Conservation (phyloP, 2,888 invertebrate species). For the Hemicrepidius hirtus region DNA sequence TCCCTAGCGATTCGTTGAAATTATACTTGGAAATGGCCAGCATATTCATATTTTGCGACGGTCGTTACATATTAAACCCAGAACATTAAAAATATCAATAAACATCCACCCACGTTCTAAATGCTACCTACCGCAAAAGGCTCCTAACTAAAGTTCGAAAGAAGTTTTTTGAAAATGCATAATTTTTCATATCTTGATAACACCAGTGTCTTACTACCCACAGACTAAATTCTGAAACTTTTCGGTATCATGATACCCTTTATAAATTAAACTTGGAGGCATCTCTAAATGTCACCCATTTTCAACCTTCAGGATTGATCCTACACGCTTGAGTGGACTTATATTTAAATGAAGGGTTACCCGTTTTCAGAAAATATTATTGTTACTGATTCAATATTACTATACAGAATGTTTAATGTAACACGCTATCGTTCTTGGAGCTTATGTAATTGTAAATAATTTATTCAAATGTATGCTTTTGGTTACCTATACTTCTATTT, state of each 20-base stretch:
- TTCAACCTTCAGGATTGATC: background rate
- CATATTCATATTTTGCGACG: conserved; percentile 2
- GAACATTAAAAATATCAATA: background rate
- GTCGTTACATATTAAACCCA: too few species aligned
- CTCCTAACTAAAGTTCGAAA: too few species aligned
- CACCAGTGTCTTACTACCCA: too few species aligned
- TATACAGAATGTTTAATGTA: too few species aligned
- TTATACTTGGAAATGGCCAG: conserved; percentile 16
- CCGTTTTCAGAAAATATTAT: background rate
- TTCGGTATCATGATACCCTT: background rate
- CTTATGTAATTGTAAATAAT: too few species aligned
- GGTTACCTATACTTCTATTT: too few species aligned
- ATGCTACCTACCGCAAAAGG: too few species aligned
- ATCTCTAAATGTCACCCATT: conserved; percentile 8
- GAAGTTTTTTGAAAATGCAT: too few species aligned
- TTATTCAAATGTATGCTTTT: too few species aligned
- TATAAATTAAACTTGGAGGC: conserved; percentile 3
- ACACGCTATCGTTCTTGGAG: too few species aligned
- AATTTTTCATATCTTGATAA: too few species aligned
- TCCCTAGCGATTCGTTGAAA: conserved; percentile 27
- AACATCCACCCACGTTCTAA: background rate
- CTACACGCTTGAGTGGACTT: background rate
- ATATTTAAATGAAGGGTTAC: conserved; percentile 1
- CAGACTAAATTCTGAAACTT: conserved; percentile 1
- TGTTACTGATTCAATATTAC: too few species aligned